A percentile compares a stretch with the other conserved stretches of the same genome.
These are phyloP conservation scores for Myotis planiceps DNA, from an alignment of 2,797 vertebrate species.

Conservation along the genomic window DNA sequence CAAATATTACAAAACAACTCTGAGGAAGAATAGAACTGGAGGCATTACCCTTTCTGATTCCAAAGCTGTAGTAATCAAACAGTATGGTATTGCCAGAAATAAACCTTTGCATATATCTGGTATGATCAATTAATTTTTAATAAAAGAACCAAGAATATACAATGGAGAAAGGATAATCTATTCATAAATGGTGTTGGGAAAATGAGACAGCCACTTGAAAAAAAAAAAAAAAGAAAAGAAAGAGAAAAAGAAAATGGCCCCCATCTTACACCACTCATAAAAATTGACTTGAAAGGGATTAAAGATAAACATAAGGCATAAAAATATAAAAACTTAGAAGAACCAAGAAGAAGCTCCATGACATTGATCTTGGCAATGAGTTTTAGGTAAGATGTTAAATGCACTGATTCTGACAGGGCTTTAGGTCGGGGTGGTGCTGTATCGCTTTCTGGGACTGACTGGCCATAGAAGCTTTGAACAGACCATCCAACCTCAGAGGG, in stretches of 20 bases:
- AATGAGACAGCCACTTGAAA: neutral
- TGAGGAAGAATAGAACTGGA: neutral
- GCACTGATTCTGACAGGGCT: too few species aligned
- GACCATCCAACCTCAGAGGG: too few species aligned
- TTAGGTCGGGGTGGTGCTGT: too few species aligned
- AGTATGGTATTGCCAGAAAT: neutral
- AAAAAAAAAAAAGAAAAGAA: neutral
- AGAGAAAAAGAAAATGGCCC: neutral
- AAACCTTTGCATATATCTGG: neutral
- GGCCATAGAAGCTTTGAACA: too few species aligned
- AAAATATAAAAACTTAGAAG: neutral
- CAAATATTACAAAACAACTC: neutral
- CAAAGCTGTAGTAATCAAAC: neutral
- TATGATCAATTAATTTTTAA: neutral
- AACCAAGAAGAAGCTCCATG: neutral
- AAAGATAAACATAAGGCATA: neutral
- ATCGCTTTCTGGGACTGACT: too few species aligned
- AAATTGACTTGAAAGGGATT: neutral
- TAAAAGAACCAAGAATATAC: neutral
- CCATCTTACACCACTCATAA: neutral
- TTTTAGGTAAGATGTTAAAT: neutral
- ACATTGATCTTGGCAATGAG: neutral
- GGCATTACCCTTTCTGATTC: neutral
- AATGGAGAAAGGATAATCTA: neutral
- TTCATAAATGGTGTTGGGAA: neutral